Percentiles rank a stretch among this genome's conserved stretches.
Conservation (phyloP, 2,113 vertebrate genomes). For the Bombycilla garrulus region DNA sequence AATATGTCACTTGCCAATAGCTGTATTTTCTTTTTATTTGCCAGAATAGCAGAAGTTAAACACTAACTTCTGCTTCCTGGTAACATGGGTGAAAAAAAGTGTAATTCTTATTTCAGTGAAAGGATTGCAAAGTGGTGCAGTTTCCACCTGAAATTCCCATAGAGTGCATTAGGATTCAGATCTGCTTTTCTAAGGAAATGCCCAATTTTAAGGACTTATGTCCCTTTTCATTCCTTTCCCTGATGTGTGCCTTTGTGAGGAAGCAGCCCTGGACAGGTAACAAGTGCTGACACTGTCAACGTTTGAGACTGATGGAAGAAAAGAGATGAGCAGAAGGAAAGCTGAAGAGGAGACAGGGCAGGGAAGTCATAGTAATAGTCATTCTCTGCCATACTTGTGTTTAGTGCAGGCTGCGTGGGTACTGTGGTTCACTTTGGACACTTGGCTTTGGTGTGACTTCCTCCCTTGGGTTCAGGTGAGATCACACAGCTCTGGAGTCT, state of each 20-base stretch:
- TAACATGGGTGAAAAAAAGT: neutral
- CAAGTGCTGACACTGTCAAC: neutral
- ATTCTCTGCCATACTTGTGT: neutral
- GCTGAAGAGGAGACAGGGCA: neutral
- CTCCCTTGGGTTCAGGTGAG: neutral
- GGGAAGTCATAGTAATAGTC: neutral
- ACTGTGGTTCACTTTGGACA: neutral
- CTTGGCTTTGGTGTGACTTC: neutral
- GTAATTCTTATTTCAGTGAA: neutral
- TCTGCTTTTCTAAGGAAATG: neutral
- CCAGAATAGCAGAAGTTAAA: neutral
- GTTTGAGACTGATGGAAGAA: accelerated
- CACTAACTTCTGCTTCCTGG: neutral
- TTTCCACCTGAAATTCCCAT: neutral
- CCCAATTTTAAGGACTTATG: neutral
- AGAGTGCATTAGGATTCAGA: neutral
- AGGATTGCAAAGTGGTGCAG: neutral
- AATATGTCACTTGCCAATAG: neutral
- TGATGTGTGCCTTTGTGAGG: neutral
- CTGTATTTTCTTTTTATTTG: neutral
- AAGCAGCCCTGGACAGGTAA: neutral
- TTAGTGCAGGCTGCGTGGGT: neutral
- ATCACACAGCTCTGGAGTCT: neutral
- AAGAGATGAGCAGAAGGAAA: neutral
- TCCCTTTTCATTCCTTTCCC: neutral